Evolutionary conservation across 2,888 invertebrate genomes (phyloP).

Genomic region (Falcaria lacertinaria): DNA sequence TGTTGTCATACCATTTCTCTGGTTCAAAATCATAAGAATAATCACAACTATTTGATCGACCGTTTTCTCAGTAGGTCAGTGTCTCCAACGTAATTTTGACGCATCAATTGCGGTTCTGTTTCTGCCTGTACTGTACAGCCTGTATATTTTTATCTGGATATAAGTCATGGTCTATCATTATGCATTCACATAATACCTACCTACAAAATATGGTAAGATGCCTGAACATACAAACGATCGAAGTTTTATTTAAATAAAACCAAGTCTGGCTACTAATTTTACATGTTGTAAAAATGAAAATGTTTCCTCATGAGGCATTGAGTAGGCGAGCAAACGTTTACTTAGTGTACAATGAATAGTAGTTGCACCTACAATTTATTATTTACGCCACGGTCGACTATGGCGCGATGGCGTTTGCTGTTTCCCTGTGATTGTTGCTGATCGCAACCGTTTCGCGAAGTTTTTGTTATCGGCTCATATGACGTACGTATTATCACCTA

Average conservation of each 20-base stretch:
- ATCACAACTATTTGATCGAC: background rate
- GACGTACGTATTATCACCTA: constrained; percentile 64
- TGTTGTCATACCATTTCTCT: background rate
- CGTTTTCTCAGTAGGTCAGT: background rate
- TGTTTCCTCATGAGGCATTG: no score
- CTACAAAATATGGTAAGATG: no score
- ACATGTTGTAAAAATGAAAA: no score
- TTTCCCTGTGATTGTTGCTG: constrained; percentile 26
- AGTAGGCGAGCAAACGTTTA: no score
- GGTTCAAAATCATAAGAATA: background rate
- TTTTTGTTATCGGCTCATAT: constrained; percentile 55
- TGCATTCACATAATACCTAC: no score
- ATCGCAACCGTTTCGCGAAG: constrained; percentile 28
- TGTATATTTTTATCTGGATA: background rate
- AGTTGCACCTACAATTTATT: no score
- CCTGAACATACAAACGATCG: no score
- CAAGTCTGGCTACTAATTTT: no score
- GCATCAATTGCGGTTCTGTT: background rate
- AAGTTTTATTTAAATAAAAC: no score
- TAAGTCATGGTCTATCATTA: background rate
- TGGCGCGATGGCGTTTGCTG: constrained; percentile 20
- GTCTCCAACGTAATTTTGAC: background rate
- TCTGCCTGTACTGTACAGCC: background rate
- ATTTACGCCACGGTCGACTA: constrained; percentile 1
- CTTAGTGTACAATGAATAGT: no score